A percentile compares a stretch with the other conserved stretches of the same genome.
These are phyloP conservation scores for Artibeus jamaicensis DNA, from an alignment of 2,797 vertebrate species.

Conservation along the genomic window DNA sequence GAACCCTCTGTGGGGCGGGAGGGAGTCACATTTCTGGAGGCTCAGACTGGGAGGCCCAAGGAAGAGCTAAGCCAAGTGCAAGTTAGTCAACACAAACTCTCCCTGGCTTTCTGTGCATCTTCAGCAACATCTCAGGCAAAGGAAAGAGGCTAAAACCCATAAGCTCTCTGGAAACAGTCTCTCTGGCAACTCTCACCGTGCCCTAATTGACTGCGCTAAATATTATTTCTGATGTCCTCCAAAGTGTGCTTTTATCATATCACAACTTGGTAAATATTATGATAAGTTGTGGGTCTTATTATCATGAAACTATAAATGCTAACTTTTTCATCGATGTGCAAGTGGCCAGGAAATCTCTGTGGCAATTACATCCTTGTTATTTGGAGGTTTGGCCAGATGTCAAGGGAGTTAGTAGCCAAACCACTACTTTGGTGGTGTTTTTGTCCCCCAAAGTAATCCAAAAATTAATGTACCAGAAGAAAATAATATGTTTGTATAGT, in stretches of 20 bases:
- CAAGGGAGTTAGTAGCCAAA: constrained; percentile 71
- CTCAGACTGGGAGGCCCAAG: background rate
- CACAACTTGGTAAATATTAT: constrained; percentile 64
- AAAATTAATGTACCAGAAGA: constrained; percentile 73
- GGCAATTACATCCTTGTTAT: constrained; percentile 56
- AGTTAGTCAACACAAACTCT: background rate
- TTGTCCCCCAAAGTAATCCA: constrained; percentile 66
- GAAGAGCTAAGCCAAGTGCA: background rate
- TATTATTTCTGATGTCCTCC: background rate
- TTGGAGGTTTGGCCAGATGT: constrained; percentile 62
- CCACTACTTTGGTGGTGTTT: constrained; percentile 60
- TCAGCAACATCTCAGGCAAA: background rate
- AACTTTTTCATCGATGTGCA: constrained; percentile 44
- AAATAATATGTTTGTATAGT: constrained; percentile 64
- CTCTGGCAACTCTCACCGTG: background rate
- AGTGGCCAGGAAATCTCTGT: constrained; percentile 52
- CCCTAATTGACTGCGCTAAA: constrained; percentile 10
- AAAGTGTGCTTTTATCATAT: constrained; percentile 61
- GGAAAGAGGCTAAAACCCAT: background rate
- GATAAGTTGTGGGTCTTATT: constrained; percentile 48
- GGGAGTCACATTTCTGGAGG: background rate
- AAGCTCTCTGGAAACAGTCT: background rate
- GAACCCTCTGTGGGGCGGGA: rapidly evolving
- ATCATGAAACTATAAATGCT: constrained; percentile 26
- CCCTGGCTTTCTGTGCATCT: background rate